A percentile compares a stretch with the other conserved stretches of the same genome.
phyloP scores from a whole-genome alignment of 2,797 vertebrate species.

The Myotis planiceps region DNA sequence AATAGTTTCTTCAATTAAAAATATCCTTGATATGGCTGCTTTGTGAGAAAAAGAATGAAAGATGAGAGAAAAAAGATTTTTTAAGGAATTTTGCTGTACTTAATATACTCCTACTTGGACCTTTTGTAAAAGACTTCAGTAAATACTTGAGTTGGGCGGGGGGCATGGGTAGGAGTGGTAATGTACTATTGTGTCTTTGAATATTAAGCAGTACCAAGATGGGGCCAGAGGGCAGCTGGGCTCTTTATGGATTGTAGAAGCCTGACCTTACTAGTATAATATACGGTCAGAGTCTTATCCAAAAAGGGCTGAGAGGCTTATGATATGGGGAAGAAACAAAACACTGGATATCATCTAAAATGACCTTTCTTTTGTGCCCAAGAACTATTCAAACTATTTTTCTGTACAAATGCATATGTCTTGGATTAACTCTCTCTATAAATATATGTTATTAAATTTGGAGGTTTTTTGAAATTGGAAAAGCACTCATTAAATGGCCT shows the following conservation, averaged over 20 bases:
- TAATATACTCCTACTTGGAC: neutral
- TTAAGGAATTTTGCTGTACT: neutral
- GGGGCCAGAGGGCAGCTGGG: neutral
- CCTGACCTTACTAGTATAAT: neutral
- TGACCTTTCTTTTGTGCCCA: neutral
- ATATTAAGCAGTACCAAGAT: neutral
- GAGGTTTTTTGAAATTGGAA: neutral
- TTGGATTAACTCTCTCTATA: slow-evolving; percentile 13
- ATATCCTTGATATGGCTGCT: neutral
- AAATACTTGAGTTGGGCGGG: neutral
- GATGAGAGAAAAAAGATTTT: neutral
- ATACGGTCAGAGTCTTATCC: neutral
- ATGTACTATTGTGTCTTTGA: neutral
- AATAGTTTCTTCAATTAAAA: neutral
- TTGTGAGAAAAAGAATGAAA: neutral
- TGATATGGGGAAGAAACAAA: neutral
- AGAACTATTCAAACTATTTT: slow-evolving; percentile 9
- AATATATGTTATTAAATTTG: neutral
- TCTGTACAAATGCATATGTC: neutral
- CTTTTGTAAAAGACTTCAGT: neutral
- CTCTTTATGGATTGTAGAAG: neutral
- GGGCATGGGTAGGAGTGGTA: neutral
- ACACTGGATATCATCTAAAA: neutral
- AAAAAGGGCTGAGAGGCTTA: neutral
- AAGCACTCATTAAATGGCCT: neutral